Percentiles rank a stretch among this genome's conserved stretches.
Evolutionary conservation across 2,888 invertebrate genomes (phyloP).

Genomic region (Notodonta dromedarius): DNA sequence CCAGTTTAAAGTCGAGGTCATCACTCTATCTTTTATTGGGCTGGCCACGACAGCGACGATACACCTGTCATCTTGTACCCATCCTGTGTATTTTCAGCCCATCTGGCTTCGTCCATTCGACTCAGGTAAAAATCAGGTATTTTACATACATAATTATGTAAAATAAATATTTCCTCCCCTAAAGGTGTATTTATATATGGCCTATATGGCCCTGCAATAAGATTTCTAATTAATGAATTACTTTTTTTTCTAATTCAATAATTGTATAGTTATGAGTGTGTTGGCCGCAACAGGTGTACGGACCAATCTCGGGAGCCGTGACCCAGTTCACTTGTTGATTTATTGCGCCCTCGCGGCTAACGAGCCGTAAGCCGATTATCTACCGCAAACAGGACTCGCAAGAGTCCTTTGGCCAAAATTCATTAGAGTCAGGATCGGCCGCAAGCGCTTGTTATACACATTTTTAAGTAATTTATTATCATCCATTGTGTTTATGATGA

Average conservation of each 20-base stretch:
- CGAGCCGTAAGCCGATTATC: constrained; percentile 42
- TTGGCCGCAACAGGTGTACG: constrained; percentile 35
- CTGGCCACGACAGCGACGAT: no score
- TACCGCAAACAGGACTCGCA: constrained; percentile 23
- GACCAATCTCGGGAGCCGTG: constrained; percentile 37
- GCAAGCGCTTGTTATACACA: neutral
- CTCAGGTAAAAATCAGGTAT: no score
- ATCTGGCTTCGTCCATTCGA: no score
- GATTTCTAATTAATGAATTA: neutral
- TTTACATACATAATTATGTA: no score
- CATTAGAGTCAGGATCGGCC: neutral
- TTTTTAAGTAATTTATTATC: neutral
- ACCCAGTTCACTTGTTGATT: constrained; percentile 53
- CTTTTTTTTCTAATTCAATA: neutral
- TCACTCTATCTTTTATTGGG: no score
- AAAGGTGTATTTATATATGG: no score
- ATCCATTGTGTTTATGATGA: neutral
- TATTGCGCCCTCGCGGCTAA: constrained; percentile 44
- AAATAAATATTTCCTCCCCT: no score
- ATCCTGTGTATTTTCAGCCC: no score
- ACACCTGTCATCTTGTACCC: no score
- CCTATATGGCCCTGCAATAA: no score
- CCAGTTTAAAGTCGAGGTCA: no score
- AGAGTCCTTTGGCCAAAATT: constrained; percentile 25
- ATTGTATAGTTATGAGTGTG: neutral